phyloP scores from a whole-genome alignment of 2,888 invertebrate species.

The Pollenia angustigena region DNA sequence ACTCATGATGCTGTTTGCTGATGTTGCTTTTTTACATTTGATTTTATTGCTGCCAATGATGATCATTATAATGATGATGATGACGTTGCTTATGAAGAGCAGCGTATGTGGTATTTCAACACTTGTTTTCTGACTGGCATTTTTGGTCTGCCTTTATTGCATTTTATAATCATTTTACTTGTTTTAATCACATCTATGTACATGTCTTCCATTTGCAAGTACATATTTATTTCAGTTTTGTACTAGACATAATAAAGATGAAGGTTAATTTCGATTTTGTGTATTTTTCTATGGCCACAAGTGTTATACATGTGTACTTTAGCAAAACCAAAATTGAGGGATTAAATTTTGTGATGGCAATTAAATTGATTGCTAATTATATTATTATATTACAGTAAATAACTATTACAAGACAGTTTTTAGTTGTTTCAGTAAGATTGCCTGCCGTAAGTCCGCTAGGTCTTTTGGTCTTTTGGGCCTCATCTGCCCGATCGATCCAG shows the following conservation, averaged over 20 bases:
- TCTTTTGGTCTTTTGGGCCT: no score
- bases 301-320: not conserved
- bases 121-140: conserved; percentile 37
- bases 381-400: not conserved
- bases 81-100: conserved; percentile 1
- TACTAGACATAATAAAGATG: conserved; percentile 11
- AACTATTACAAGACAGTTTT: no score
- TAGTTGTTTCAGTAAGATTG: no score
- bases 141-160: conserved; percentile 16
- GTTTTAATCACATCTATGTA: conserved; percentile 14
- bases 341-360: not conserved
- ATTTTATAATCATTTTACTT: conserved; percentile 28
- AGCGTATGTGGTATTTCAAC: conserved; percentile 33
- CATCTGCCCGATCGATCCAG: no score
- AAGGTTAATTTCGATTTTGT: conserved; percentile 35
- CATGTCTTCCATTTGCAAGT: not conserved
- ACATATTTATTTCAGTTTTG: conserved; percentile 5
- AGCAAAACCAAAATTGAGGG: not conserved
- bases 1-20: conserved; percentile 1
- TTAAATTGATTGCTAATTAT: conserved; percentile 10
- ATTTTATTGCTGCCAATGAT: not conserved
- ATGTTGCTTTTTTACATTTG: not conserved
- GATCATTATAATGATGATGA: not conserved
- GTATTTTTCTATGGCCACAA: not conserved
- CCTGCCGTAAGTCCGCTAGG: no score